Evolutionary conservation across 2,888 invertebrate genomes (phyloP), one percentile per base, ranked within the genome.

Genomic region (Argynnis bischoffii): DNA sequence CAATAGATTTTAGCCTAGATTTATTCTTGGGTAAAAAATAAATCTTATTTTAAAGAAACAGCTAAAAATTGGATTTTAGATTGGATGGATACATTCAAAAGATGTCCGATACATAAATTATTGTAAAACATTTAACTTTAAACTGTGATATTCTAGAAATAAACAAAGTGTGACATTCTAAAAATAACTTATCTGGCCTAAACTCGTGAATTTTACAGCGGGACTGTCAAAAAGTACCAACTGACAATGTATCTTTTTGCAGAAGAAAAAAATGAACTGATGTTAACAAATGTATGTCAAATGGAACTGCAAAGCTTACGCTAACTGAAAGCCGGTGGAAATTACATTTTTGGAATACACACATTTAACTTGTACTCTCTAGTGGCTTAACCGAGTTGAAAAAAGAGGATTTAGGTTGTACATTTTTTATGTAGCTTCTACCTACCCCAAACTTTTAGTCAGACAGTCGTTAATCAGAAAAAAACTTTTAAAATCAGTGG

Each of bases 281-380:
- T 53, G 47, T 57, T 59, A 60, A 60, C 65, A 66, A 66, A 60
- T 66, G 65, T 66, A 60, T 66, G 59, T 66, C 65, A 66, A 66
- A 66, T 54, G 65, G 57, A 67, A 67, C 56, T 67, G 63, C 59
- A 60, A 50, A 47, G 57, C 57, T 57, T 66, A 18, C 59, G 66
- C 55, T 41, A 61, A 50, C 55, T 48, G 15, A 50, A 50, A 55
- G 15, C 61, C 48, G 41, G 41, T n/a, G 50, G 41, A 60, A 60
- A 60, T 60, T 60, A 60, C 60, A 60, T 60, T 60, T 60, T 51
- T 50, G 60, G 50, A 61, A 61, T 50, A 61, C 51, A 18, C 35
- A 35, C 60, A 26, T 61, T 51, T 61, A 61, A 61, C 51, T 57
- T 57, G 47, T 57, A 47, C 57, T 51, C 51, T 51, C 51, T 61